Conservation (phyloP, 2,113 vertebrate genomes). For the Equus quagga region DNA sequence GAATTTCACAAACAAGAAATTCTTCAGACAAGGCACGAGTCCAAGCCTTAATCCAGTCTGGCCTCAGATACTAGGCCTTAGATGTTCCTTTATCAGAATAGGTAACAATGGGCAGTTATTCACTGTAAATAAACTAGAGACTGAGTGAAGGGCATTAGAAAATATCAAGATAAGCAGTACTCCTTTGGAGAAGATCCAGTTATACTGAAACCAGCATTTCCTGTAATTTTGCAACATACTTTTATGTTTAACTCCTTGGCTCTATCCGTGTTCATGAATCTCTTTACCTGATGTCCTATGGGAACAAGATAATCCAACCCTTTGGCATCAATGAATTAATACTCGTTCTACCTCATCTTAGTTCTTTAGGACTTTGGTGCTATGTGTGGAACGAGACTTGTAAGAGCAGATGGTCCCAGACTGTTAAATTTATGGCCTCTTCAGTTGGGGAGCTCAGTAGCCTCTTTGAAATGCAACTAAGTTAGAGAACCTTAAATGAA, state of each 20-base stretch:
- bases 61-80: constrained; percentile 21
- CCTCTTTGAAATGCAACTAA: neutral
- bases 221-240: neutral
- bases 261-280: neutral
- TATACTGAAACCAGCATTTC: neutral
- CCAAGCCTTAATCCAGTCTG: constrained; percentile 60
- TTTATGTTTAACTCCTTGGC: constrained; percentile 64
- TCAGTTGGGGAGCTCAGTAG: constrained; percentile 34
- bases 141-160: constrained; percentile 19
- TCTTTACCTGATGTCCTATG: constrained; percentile 31
- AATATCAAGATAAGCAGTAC: constrained; percentile 22
- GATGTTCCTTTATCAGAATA: constrained; percentile 59
- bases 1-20: constrained; percentile 63
- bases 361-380: constrained; percentile 48
- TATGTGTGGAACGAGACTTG: neutral
- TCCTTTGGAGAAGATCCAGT: neutral
- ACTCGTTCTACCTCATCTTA: neutral
- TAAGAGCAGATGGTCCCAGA: neutral
- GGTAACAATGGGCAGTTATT: constrained; percentile 61
- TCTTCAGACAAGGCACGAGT: constrained; percentile 61
- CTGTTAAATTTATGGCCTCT: neutral
- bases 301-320: constrained; percentile 27
- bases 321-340: constrained; percentile 55
- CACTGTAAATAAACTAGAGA: constrained; percentile 48
- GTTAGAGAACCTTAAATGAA: constrained; percentile 13